Conservation (phyloP, 1,140 invertebrate species). For the Nasonia giraulti region DNA sequence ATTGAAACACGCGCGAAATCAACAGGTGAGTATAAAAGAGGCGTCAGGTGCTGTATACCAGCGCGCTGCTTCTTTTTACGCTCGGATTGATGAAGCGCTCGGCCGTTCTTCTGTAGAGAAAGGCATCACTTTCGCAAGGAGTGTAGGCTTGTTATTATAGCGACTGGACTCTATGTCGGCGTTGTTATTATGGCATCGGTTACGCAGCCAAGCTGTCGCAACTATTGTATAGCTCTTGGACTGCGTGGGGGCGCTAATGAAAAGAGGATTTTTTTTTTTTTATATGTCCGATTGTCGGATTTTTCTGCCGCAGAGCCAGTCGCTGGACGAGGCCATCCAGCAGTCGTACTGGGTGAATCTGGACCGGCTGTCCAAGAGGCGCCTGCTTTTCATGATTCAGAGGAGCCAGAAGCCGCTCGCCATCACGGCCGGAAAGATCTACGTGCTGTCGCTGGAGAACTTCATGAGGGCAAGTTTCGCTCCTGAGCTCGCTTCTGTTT, state of each 20-base stretch:
- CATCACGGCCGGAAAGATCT: slow-evolving; percentile 15
- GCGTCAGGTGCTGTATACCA: slow-evolving; percentile 13
- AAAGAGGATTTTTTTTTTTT: background rate
- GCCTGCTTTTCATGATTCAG: background rate
- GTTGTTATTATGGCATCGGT: slow-evolving; percentile 18
- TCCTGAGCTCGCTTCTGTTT: too few species aligned
- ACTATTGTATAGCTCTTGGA: background rate
- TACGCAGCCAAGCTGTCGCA: background rate
- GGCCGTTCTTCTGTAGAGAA: background rate
- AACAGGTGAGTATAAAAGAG: slow-evolving; percentile 9
- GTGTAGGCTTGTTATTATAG: background rate
- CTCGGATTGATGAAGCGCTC: slow-evolving; percentile 27
- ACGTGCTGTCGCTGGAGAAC: slow-evolving; percentile 3
- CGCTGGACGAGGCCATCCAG: slow-evolving; percentile 12
- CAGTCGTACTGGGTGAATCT: background rate
- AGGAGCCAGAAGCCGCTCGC: slow-evolving; percentile 5
- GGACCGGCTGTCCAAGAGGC: background rate
- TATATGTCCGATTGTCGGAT: too few species aligned
- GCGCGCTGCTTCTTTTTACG: slow-evolving; percentile 4
- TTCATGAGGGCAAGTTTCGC: background rate
- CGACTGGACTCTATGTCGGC: background rate
- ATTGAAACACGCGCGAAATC: background rate
- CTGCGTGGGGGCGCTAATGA: background rate
- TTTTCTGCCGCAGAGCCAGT: background rate
- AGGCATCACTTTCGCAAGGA: slow-evolving; percentile 17